Evolutionary conservation across 2,888 invertebrate species (phyloP).

Genomic region (Corythucha ciliata): DNA sequence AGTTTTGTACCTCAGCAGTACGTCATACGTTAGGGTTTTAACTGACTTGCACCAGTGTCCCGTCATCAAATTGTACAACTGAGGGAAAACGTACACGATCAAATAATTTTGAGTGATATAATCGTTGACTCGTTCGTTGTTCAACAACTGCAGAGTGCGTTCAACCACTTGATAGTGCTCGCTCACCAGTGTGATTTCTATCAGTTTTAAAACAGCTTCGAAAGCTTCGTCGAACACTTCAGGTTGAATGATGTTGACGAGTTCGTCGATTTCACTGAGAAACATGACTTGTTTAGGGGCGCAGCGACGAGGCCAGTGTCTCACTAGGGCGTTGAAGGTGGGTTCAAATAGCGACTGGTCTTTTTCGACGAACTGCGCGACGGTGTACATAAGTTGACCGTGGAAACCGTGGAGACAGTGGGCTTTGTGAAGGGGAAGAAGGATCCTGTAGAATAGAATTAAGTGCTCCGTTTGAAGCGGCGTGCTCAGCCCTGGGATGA

Average conservation of each 20-base stretch:
- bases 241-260: slow-evolving; percentile 98
- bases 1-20: slow-evolving; percentile 99
- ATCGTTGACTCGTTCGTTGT: slow-evolving; percentile 99
- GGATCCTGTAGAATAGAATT: slow-evolving; percentile 93
- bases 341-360: slow-evolving; percentile 96
- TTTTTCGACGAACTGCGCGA: slow-evolving; percentile 99
- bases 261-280: slow-evolving; percentile 97
- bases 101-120: slow-evolving; percentile 97
- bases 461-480: slow-evolving; percentile 99
- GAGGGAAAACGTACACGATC: slow-evolving; percentile 98
- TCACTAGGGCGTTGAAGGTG: slow-evolving; percentile 91
- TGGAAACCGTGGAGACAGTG: slow-evolving; percentile 96
- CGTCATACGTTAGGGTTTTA: slow-evolving; percentile 97
- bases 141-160: slow-evolving; percentile 97
- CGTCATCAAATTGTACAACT: slow-evolving; percentile 95
- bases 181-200: slow-evolving; percentile 97
- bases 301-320: slow-evolving; percentile 99
- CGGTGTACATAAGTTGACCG: slow-evolving; percentile 98
- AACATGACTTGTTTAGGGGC: slow-evolving; percentile 99
- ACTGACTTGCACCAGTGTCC: slow-evolving; percentile 99
- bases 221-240: slow-evolving; percentile 97
- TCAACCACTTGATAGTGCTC: slow-evolving; percentile 96
- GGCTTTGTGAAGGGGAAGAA: slow-evolving; percentile 97
- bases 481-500: slow-evolving; percentile 98
- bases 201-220: slow-evolving; percentile 93